Evolutionary conservation across 2,888 invertebrate species (phyloP).

Genomic region (Tachina lurida): DNA sequence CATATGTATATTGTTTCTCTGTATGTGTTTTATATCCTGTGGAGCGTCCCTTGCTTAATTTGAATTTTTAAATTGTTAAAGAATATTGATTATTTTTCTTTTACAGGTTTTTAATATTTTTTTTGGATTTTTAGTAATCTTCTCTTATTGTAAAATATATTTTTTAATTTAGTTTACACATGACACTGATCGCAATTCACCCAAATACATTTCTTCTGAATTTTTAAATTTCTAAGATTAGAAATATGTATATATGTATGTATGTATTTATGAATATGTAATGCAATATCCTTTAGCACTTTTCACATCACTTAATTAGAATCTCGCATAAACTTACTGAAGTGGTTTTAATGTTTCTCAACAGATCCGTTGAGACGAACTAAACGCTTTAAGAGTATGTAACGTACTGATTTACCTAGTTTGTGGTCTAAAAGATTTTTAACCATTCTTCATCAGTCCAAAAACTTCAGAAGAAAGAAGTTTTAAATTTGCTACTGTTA

Average conservation of each 20-base stretch:
- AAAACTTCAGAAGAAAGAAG: slow-evolving; percentile 48
- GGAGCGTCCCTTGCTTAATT: background rate
- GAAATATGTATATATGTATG: background rate
- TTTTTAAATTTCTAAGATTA: background rate
- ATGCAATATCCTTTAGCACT: background rate
- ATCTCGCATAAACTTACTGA: background rate
- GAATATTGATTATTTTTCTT: too few species aligned
- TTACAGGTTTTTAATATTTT: too few species aligned
- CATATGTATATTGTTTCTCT: background rate
- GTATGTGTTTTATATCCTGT: slow-evolving; percentile 29
- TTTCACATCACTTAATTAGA: too few species aligned
- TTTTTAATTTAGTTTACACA: background rate
- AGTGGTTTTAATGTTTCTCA: slow-evolving; percentile 1
- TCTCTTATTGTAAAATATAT: slow-evolving; percentile 1
- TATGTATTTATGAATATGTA: background rate
- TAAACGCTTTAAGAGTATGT: slow-evolving; percentile 59
- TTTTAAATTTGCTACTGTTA: slow-evolving; percentile 59
- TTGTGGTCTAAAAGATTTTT: slow-evolving; percentile 63
- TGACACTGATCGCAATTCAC: slow-evolving; percentile 19
- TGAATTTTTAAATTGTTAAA: slow-evolving; percentile 1
- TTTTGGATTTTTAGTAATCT: too few species aligned
- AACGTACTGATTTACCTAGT: slow-evolving; percentile 62
- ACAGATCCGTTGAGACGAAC: slow-evolving; percentile 57
- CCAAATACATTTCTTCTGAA: background rate
- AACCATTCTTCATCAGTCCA: slow-evolving; percentile 68